Base-by-base conservation (phyloP, 2,888 invertebrate genomes). In the Theretra japonica region DNA sequence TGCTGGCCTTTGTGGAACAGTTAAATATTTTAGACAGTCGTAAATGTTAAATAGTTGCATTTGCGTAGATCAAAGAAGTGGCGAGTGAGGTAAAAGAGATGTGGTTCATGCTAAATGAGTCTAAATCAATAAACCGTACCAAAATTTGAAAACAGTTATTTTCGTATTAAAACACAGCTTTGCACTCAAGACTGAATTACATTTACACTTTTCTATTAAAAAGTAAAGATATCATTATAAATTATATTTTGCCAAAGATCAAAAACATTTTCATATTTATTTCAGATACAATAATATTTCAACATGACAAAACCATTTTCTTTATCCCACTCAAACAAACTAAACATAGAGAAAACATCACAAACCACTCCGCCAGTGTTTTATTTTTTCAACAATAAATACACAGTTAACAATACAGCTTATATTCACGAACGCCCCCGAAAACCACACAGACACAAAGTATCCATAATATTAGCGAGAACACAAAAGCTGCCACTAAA, bases 31-130 rank as follows among this genome's bases (percentile, higher is more conserved):
- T 21, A 41, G n/a, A 15, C 33, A 41, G 4, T 41, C 21, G 33
- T 65, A 23, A 48, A 48, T 65, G 17, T 23, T 23, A 48, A 41
- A 17, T 65, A 11, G 5, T 23, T 48, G 48, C 21, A 19, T 28
- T n/a, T 3, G 23, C 21, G 65, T 23, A 65, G 65, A 41, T 65
- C 48, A 65, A 65, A 62, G 62, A n/a, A 41, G 11, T 21, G 33
- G 23, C 17, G 23, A 65, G 21, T 48, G 23, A 23, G 41, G 6
- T 15, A 48, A 17, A 65, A 17, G 8, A 15, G 23, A 23, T 15
- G 41, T 33, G 21, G 57, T 58, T 53, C 53, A 15, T 53, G 25
- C 25, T 58, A 28, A 58, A 58, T 57, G 15, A 25, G 19, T n/a
- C 19, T 41, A 41, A 41, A 53, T 41, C 19, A 53, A 53, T 53